Conservation (phyloP, 2,113 vertebrate species). For the Aphelocoma coerulescens region DNA sequence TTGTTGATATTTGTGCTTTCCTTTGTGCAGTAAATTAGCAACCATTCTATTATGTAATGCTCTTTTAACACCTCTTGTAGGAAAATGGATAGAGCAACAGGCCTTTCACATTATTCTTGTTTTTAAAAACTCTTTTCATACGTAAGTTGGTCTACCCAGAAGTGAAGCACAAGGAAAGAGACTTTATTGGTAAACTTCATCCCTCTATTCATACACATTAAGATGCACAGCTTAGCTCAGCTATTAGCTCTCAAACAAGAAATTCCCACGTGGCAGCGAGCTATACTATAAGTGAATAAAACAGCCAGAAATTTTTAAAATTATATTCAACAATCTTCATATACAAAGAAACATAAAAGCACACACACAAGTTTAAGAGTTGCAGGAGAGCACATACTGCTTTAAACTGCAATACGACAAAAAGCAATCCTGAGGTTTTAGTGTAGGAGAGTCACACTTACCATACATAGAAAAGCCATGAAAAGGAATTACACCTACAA, state of each 20-base stretch:
- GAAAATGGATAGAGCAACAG: not conserved
- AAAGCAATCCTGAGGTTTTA: not conserved
- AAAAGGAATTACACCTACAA: conserved; percentile 93
- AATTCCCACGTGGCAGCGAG: fast-evolving
- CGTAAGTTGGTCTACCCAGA: not conserved
- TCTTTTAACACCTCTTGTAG: not conserved
- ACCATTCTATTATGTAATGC: not conserved
- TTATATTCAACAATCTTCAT: not conserved
- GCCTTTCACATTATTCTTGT: not conserved
- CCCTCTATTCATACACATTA: not conserved
- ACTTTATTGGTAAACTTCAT: not conserved
- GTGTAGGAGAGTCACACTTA: conserved; percentile 71
- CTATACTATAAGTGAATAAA: not conserved
- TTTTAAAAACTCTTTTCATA: not conserved
- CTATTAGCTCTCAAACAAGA: not conserved
- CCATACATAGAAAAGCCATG: conserved; percentile 99
- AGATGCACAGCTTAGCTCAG: not conserved
- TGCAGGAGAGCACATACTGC: not conserved
- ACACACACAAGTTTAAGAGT: not conserved
- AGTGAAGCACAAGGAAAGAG: not conserved
- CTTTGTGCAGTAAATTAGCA: not conserved
- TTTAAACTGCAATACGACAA: not conserved
- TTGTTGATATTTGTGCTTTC: not conserved
- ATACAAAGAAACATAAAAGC: not conserved
- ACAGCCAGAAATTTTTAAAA: not conserved